phyloP scores from a whole-genome alignment of 2,888 invertebrate species.

The Artemia sp. region DNA sequence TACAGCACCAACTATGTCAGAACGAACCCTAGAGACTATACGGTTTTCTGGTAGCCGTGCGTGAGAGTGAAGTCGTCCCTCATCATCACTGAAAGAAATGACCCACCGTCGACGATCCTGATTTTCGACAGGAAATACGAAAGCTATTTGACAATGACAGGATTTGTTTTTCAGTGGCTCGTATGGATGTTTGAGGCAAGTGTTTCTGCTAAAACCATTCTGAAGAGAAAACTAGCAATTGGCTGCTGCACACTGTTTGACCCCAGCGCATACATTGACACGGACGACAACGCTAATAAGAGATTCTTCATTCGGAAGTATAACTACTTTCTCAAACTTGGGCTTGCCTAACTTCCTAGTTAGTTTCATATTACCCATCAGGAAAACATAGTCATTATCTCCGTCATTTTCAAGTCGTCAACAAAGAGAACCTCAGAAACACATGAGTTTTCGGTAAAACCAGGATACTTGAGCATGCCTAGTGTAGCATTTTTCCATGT shows the following conservation, averaged over 20 bases:
- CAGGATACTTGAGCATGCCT: slow-evolving; percentile 14
- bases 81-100: neutral
- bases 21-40: neutral
- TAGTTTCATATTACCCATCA: neutral
- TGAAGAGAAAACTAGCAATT: neutral
- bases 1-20: neutral
- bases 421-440: slow-evolving; percentile 14
- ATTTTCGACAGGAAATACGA: neutral
- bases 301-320: neutral
- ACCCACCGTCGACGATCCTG: neutral
- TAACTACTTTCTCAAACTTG: neutral
- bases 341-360: neutral
- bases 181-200: neutral
- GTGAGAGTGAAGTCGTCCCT: neutral
- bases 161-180: neutral
- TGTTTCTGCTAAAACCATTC: neutral
- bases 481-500: neutral
- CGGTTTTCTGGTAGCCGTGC: neutral
- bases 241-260: neutral
- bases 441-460: neutral
- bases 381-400: neutral
- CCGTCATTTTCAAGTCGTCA: neutral
- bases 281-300: neutral
- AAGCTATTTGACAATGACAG: neutral
- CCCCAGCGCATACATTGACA: slow-evolving; percentile 9